These are phyloP conservation scores for Belonocnema kinseyi DNA, from an alignment of 1,140 invertebrate genomes.

Conservation along the genomic window DNA sequence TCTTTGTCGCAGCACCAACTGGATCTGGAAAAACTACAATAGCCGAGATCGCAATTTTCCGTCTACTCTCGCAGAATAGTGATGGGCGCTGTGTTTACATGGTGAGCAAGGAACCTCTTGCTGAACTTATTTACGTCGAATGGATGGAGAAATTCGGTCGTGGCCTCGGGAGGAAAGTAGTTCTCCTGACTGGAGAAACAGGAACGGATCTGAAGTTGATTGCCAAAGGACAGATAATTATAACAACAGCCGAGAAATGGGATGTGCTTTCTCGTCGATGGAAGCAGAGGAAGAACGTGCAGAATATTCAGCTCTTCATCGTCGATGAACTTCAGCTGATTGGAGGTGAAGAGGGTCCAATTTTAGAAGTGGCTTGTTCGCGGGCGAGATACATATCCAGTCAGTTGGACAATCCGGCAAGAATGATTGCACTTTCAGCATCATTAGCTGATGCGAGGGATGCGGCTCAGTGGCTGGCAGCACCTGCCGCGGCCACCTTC, in stretches of 20 bases:
- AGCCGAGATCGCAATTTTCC: conserved; percentile 96
- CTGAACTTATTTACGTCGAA: conserved; percentile 92
- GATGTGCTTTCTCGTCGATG: conserved; percentile 97
- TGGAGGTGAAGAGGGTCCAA: conserved; percentile 92
- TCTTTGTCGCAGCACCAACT: conserved; percentile 98
- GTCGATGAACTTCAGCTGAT: conserved; percentile 97
- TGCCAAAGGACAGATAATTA: conserved; percentile 95
- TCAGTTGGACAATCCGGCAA: conserved; percentile 94
- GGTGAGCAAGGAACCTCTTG: conserved; percentile 93
- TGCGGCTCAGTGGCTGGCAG: conserved; percentile 97
- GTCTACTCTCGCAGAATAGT: conserved; percentile 87
- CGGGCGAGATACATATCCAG: conserved; percentile 98
- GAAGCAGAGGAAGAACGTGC: conserved; percentile 99
- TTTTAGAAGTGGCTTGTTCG: conserved; percentile 98
- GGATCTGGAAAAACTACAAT: conserved; percentile 98
- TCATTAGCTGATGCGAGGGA: conserved; percentile 97
- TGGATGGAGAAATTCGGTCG: conserved; percentile 93
- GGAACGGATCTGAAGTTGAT: conserved; percentile 96
- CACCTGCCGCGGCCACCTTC: conserved; percentile 93
- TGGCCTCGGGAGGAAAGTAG: conserved; percentile 90
- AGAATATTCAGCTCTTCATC: conserved; percentile 97
- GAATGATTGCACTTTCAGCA: conserved; percentile 96
- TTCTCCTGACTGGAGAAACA: conserved; percentile 98
- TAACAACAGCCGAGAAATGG: conserved; percentile 99
- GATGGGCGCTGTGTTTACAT: conserved; percentile 93